These are phyloP conservation scores for Tolypeutes matacus DNA, from an alignment of 2,797 vertebrate species.

Conservation along the genomic window DNA sequence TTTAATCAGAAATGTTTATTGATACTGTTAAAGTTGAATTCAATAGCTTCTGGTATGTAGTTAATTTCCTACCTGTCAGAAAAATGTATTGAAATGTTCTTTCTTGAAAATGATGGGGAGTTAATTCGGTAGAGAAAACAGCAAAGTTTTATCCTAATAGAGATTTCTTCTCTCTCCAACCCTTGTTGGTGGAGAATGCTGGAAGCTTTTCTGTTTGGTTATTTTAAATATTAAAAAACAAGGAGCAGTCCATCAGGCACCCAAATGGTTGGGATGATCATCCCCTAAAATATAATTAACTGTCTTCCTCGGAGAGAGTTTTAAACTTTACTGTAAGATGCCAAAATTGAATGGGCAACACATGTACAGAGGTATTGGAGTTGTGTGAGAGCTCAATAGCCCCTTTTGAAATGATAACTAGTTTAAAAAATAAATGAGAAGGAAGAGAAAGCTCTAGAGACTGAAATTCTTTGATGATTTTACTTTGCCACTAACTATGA, in stretches of 20 bases:
- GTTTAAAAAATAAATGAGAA: constrained; percentile 56
- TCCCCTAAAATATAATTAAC: not conserved
- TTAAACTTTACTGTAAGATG: not conserved
- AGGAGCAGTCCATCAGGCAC: not conserved
- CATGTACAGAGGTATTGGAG: not conserved
- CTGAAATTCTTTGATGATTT: constrained; percentile 40
- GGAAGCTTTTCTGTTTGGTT: constrained; percentile 46
- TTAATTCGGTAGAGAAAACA: constrained; percentile 83
- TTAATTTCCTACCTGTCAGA: constrained; percentile 91
- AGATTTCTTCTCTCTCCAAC: constrained; percentile 62
- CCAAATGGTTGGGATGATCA: not conserved
- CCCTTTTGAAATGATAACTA: not conserved
- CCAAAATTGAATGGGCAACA: not conserved
- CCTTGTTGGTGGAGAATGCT: constrained; percentile 51
- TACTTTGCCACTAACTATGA: constrained; percentile 44
- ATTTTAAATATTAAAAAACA: not conserved
- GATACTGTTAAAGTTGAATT: constrained; percentile 92
- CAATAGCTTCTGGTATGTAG: constrained; percentile 90
- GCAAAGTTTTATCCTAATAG: constrained; percentile 74
- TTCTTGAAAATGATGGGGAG: constrained; percentile 86
- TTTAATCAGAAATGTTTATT: constrained; percentile 93
- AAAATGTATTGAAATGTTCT: constrained; percentile 89
- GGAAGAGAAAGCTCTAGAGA: constrained; percentile 28
- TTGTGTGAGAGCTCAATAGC: not conserved
- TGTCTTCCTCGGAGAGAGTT: not conserved